Conservation (phyloP, 2,888 invertebrate genomes). For the Odontocolon sp. region DNA sequence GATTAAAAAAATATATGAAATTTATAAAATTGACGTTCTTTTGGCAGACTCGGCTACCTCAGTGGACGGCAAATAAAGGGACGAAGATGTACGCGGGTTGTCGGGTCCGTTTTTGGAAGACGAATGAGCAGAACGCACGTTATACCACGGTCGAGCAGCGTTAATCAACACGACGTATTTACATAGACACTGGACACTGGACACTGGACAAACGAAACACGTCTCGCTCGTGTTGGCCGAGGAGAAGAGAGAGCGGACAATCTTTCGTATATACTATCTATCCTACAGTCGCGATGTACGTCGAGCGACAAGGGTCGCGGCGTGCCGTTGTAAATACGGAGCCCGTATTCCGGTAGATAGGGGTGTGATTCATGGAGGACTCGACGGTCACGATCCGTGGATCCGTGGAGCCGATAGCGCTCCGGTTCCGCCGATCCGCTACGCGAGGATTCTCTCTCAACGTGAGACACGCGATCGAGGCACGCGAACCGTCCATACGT, state of each 20-base stretch:
- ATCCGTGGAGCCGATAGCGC: constrained; percentile 73
- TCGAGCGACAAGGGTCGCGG: constrained; percentile 37
- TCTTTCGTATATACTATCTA: background rate
- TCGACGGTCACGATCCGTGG: constrained; percentile 76
- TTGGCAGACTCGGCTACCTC: too few relatives aligned
- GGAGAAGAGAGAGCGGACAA: background rate
- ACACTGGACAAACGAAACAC: constrained; percentile 78
- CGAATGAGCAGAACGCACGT: constrained; percentile 75
- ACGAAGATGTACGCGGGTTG: too few relatives aligned
- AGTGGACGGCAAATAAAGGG: too few relatives aligned
- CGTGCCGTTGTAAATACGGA: constrained; percentile 75
- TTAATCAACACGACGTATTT: constrained; percentile 79
- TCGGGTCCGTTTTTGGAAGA: constrained; percentile 66
- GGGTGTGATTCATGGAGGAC: constrained; percentile 78
- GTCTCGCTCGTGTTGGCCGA: constrained; percentile 37
- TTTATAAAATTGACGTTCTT: too few relatives aligned
- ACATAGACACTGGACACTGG: constrained; percentile 80
- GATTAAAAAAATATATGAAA: too few relatives aligned
- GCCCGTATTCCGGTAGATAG: constrained; percentile 75
- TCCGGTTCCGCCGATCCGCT: constrained; percentile 68
- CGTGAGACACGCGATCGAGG: too few relatives aligned
- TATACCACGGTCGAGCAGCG: constrained; percentile 70
- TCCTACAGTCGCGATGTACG: constrained; percentile 8
- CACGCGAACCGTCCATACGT: constrained; percentile 78
- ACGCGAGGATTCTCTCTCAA: constrained; percentile 53